These are phyloP conservation scores for Podarcis raffonei DNA, from an alignment of 2,113 vertebrate species.

Conservation along the genomic window DNA sequence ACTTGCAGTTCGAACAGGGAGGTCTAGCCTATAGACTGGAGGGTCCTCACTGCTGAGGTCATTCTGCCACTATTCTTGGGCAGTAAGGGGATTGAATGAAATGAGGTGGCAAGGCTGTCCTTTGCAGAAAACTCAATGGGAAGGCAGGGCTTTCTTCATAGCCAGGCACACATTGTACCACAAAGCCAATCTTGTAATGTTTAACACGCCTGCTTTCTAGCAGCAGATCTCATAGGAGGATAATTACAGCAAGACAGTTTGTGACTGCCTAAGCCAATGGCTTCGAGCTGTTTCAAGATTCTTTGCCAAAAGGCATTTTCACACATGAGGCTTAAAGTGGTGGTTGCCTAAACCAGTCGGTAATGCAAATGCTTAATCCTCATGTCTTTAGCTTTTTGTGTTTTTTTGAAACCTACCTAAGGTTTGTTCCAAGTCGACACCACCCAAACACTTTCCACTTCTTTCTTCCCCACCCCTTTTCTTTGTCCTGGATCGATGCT, in stretches of 20 bases:
- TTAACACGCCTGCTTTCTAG: not conserved
- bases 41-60: too few relatives aligned
- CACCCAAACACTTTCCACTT: constrained; percentile 3
- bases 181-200: not conserved
- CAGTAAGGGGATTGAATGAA: not conserved
- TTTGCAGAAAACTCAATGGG: not conserved
- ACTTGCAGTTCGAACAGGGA: too few relatives aligned
- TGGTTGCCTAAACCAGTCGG: not conserved
- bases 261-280: constrained; percentile 14
- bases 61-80: too few relatives aligned
- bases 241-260: constrained; percentile 8
- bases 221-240: not conserved
- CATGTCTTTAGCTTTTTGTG: not conserved
- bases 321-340: too few relatives aligned
- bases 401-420: constrained; percentile 12
- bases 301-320: not conserved
- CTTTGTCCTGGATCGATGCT: not conserved
- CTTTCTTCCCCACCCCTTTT: not conserved
- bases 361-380: not conserved
- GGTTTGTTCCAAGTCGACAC: not conserved
- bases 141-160: not conserved
- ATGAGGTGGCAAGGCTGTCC: not conserved
- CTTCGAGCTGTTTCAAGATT: constrained; percentile 37
- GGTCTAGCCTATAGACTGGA: too few relatives aligned
- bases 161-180: not conserved